Evolutionary conservation across 2,797 vertebrate species (phyloP).

Genomic region (Brotogeris chrysoptera): DNA sequence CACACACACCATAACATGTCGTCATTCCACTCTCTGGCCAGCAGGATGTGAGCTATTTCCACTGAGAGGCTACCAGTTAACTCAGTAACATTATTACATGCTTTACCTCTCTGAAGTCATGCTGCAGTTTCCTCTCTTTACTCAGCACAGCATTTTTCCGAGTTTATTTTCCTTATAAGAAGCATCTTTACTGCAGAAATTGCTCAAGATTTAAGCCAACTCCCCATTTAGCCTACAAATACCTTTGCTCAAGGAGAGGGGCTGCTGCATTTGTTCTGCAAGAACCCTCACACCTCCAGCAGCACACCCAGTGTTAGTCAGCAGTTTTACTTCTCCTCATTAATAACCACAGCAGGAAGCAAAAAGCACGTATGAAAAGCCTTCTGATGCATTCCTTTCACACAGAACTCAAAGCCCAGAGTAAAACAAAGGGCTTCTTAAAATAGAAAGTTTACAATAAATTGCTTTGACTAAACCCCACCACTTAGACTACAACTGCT

Average conservation of each 20-base stretch:
- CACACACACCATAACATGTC: not conserved
- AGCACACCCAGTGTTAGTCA: conserved; percentile 24
- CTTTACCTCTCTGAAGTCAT: not conserved
- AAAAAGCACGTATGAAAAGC: conserved; percentile 33
- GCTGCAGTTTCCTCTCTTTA: not conserved
- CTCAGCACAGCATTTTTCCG: not conserved
- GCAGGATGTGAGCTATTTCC: not conserved
- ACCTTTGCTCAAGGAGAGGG: not conserved
- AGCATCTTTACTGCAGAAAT: not conserved
- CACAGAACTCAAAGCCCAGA: conserved; percentile 34
- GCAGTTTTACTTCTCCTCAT: conserved; percentile 50
- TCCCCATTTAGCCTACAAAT: not conserved
- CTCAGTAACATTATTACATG: not conserved
- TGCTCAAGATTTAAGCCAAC: not conserved
- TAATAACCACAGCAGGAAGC: conserved; percentile 65
- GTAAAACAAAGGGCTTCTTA: conserved; percentile 40
- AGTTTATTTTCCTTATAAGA: not conserved
- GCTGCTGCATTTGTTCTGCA: not conserved
- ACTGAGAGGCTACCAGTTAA: not conserved
- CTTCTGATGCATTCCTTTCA: conserved; percentile 26
- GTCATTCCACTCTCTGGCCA: not conserved
- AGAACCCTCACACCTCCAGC: not conserved
- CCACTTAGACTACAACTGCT: not conserved
- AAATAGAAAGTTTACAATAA: conserved; percentile 40
- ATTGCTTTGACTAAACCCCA: not conserved